These are phyloP conservation scores for Xylocampa areola DNA, from an alignment of 2,888 invertebrate genomes.

Conservation along the genomic window DNA sequence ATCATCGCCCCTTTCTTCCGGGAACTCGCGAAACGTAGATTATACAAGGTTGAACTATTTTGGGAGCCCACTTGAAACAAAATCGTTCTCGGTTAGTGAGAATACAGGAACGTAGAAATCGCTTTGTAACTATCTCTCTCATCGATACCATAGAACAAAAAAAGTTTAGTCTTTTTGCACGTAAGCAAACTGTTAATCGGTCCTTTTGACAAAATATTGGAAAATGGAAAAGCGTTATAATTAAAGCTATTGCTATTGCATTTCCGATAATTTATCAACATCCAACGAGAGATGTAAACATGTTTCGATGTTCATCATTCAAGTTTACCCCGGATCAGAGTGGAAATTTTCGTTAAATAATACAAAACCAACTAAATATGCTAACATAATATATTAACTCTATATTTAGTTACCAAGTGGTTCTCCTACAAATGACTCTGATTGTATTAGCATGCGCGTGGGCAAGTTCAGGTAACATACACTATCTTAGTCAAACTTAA, in stretches of 20 bases:
- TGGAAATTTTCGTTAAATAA: not conserved
- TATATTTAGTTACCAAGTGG: conserved; percentile 49
- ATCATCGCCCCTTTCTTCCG: conserved; percentile 49
- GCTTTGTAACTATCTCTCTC: conserved; percentile 1
- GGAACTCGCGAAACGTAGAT: conserved; percentile 46
- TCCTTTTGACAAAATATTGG: no score
- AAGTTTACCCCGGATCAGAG: not conserved
- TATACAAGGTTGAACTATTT: conserved; percentile 52
- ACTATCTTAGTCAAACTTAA: conserved; percentile 56
- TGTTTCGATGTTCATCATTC: not conserved
- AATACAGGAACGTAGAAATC: conserved; percentile 13
- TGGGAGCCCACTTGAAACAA: conserved; percentile 44
- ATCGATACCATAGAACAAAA: no score
- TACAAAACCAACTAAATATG: conserved; percentile 2
- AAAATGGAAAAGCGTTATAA: no score
- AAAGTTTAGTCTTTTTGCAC: no score
- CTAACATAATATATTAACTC: conserved; percentile 12
- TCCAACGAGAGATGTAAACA: no score
- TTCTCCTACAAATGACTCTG: conserved; percentile 51
- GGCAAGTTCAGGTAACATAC: conserved; percentile 43
- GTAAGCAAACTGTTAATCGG: no score
- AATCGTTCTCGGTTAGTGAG: conserved; percentile 35
- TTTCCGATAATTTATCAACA: no score
- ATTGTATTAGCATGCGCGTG: conserved; percentile 36
- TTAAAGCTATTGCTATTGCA: no score